Conservation (phyloP, 2,888 invertebrate genomes). For the Synergus gifuensis region DNA sequence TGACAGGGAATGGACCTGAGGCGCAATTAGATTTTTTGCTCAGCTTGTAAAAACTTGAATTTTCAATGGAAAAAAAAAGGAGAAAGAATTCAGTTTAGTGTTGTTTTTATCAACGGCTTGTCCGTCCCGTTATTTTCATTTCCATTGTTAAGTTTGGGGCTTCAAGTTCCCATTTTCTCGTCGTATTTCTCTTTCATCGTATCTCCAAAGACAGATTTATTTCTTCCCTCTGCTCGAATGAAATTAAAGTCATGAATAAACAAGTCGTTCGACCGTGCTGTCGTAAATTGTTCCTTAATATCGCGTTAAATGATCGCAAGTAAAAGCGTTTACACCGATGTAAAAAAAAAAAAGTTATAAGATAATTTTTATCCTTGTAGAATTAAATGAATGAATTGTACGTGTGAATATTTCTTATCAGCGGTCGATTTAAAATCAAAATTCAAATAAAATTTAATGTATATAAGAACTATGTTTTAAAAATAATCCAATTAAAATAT, state of each 20-base stretch:
- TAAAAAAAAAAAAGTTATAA: not conserved
- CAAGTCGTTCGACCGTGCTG: slow-evolving; percentile 12
- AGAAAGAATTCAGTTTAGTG: slow-evolving; percentile 28
- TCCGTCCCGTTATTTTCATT: slow-evolving; percentile 35
- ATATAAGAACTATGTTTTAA: not conserved
- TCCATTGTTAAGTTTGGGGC: slow-evolving; percentile 36
- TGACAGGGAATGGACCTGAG: slow-evolving; percentile 37
- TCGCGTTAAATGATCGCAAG: slow-evolving; percentile 31
- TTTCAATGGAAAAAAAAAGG: slow-evolving; percentile 23
- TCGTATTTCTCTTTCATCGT: slow-evolving; percentile 31
- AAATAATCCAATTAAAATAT: not conserved
- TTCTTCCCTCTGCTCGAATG: slow-evolving; percentile 24
- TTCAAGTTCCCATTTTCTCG: slow-evolving; percentile 32
- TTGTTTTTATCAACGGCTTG: slow-evolving; percentile 37
- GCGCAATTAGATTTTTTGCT: slow-evolving; percentile 37
- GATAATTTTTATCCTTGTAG: not conserved
- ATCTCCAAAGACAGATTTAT: slow-evolving; percentile 41
- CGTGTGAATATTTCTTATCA: not conserved
- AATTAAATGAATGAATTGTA: not conserved
- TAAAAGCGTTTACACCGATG: not conserved
- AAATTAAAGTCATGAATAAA: slow-evolving; percentile 40
- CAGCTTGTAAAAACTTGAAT: slow-evolving; percentile 34
- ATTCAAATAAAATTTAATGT: no score
- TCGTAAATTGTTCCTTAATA: slow-evolving; percentile 37
- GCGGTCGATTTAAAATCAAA: no score